Evolutionary conservation across 2,797 vertebrate genomes (phyloP), one percentile per base, ranked within the genome.

Genomic region (Acrossocheilus wenchowensis): DNA sequence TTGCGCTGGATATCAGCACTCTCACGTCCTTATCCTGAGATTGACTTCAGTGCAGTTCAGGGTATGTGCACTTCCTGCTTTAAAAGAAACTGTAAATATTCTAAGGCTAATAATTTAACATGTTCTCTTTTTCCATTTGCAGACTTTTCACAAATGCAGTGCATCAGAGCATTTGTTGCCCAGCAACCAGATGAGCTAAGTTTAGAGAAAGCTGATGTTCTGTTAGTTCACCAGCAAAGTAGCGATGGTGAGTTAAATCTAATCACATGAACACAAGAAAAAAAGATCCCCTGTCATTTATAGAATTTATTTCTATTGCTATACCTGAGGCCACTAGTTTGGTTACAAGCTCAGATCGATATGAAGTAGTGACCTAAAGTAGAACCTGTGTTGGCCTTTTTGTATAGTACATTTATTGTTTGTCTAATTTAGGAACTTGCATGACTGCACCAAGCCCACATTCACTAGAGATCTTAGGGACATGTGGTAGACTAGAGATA

Each of bases 1-100:
- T 94, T 98, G 86, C 97, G 98, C 1, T 99, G 98, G 98, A 97
- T 99, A 93, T 98, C 97, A 5, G 97, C 98, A 50, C 90, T 99
- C 74, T 96, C 96, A 72, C 94, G 93, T 79, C 97, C 96, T 0
- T 95, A 95, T 92, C 93, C 96, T 81, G 95, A 97, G 86, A 88
- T 93, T 0, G 98, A 99, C 93, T 96, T 97, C 88, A 93, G 96
- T 69, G 94, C 96, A 23, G 96, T 96, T 83, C 94, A 97, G 73
- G 97, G 98, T 99, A 87, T 94, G 94, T 84, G 72, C 66, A 64
- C 36, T 54, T 68, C 64, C 52, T 84, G 10, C 26, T 86, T 79
- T 30, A 84, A 52, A 77, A 69, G 30, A 85, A 86, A 81, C 14
- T 41, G 3, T n/a, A 81, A 26, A 80, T 39, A 43, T 62, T 52